Evolutionary conservation across 2,113 vertebrate species (phyloP).

Genomic region (Chaetodon trifascialis): DNA sequence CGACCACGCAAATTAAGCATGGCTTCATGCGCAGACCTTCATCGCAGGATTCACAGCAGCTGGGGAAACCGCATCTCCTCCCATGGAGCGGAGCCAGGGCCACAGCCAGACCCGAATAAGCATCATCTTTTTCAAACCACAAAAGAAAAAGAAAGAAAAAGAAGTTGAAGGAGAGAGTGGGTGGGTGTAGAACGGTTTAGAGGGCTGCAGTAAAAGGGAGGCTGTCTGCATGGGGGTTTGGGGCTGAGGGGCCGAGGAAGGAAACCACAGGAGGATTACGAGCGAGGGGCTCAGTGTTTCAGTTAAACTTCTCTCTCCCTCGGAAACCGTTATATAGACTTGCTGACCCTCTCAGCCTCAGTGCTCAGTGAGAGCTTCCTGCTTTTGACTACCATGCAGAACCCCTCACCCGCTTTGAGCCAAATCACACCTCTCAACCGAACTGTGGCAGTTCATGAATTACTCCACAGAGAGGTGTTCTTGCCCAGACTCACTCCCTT

Average conservation of each 20-base stretch:
- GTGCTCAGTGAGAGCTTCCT: conserved; percentile 69
- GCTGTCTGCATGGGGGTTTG: conserved; percentile 69
- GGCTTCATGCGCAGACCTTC: conserved; percentile 70
- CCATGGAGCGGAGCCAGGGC: conserved; percentile 69
- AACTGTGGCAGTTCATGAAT: conserved; percentile 59
- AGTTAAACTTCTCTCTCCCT: conserved; percentile 72
- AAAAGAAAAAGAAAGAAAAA: conserved; percentile 68
- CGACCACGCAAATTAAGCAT: conserved; percentile 74
- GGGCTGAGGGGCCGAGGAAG: conserved; percentile 68
- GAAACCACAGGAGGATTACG: conserved; percentile 79
- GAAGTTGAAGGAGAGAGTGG: conserved; percentile 9
- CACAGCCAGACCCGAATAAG: conserved; percentile 74
- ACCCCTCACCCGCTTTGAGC: conserved; percentile 42
- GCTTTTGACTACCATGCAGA: conserved; percentile 59
- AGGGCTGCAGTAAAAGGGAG: conserved; percentile 60
- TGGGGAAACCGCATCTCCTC: conserved; percentile 83
- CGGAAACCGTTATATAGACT: conserved; percentile 78
- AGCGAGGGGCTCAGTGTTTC: conserved; percentile 75
- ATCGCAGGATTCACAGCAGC: conserved; percentile 78
- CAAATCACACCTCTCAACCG: conserved; percentile 60
- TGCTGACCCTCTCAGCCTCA: conserved; percentile 68
- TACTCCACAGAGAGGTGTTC: conserved; percentile 56
- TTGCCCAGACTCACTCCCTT: conserved; percentile 59
- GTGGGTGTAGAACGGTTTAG: conserved; percentile 36
- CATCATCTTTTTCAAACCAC: conserved; percentile 74